Conservation (phyloP, 2,797 vertebrate species). For the Trichosurus vulpecula region DNA sequence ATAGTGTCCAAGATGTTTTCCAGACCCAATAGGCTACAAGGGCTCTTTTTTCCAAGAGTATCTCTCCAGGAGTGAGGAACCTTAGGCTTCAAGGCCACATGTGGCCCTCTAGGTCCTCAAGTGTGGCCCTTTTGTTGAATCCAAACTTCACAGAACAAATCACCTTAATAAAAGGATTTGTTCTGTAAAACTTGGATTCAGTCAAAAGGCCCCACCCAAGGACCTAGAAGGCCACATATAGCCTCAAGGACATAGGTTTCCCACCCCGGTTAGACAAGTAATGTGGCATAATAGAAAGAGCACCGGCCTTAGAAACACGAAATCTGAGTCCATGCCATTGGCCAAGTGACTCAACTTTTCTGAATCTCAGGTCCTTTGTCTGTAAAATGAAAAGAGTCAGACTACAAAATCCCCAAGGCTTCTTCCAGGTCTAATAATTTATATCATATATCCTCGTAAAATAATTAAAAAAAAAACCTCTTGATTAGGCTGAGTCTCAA, state of each 20-base stretch:
- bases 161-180: no score
- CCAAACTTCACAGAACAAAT: no score
- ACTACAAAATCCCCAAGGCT: not conserved
- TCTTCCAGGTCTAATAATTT: not conserved
- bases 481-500: not conserved
- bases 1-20: not conserved
- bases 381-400: conserved; percentile 31
- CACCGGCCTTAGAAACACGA: not conserved
- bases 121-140: no score
- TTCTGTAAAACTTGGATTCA: no score
- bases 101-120: no score
- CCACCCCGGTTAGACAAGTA: not conserved
- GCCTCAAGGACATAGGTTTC: no score
- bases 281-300: conserved; percentile 6
- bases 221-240: no score
- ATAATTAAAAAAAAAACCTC: not conserved
- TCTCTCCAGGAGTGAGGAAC: not conserved
- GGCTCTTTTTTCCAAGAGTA: not conserved
- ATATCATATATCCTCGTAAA: not conserved
- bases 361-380: not conserved
- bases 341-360: not conserved
- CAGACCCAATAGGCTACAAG: not conserved
- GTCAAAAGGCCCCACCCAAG: no score
- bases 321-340: conserved; percentile 26
- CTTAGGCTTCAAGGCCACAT: no score